Evolutionary conservation across 2,797 vertebrate genomes (phyloP), one percentile per base, ranked within the genome.

Genomic region (Enteromius argenteus): DNA sequence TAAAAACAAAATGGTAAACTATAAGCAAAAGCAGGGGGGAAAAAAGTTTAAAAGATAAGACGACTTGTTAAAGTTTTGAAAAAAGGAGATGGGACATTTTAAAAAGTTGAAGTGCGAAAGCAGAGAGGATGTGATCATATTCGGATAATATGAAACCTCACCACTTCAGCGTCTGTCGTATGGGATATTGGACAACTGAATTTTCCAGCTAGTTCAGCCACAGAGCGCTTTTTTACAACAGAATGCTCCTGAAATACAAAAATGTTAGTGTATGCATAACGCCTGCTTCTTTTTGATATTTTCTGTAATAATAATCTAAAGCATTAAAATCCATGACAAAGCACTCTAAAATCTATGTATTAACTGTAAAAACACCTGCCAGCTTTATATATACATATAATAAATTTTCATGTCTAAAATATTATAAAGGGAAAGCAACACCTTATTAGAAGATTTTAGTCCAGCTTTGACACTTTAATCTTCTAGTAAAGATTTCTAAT

Each of bases 181-280:
- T 73, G 51, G 0, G 90, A 32, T 11, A 56, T 53, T 69, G 90
- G 42, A 82, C 8, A 86, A 85, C 86, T 90, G 68, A 95, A 95
- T 79, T 68, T 88, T 84, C 92, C 93, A 23, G 94, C 93, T 1
- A 95, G 90, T 83, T 95, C 92, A 79, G 93, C 92, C 87, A 95
- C 94, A 2, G 94, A 94, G 80, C 84, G 87, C 66, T 84, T 84
- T 15, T 88, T 92, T 0, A 86, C 46, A 0, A 80, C 13, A 68
- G 91, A 87, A 82, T 90, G 85, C 44, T 93, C 91, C 93, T 94
- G 90, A 77, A 79, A 78, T 76, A 83, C 68, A 90, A 72, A 75
- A 82, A 49, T 19, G 9, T 86, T 56, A 81, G 42, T 17, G 32
- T 79, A 21, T 78, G 11, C 86, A 72, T 37, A 23, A 44, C 0